Evolutionary conservation across 2,113 vertebrate species (phyloP).

Genomic region (Corythornis vintsioides): DNA sequence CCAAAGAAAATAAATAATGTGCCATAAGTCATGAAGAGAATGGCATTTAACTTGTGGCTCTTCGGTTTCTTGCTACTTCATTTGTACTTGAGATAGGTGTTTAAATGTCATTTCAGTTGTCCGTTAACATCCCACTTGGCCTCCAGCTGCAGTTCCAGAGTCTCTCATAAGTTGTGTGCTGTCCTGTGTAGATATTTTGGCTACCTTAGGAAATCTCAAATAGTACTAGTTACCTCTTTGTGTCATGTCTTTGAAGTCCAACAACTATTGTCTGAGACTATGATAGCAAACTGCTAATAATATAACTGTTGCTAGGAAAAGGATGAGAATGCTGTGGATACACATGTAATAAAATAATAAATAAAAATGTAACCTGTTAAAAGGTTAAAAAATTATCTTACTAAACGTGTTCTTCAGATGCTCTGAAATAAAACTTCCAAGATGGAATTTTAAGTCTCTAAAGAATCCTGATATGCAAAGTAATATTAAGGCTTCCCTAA

Average conservation of each 20-base stretch:
- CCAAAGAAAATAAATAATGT: too few relatives aligned
- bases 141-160: background rate
- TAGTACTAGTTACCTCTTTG: background rate
- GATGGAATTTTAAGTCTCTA: background rate
- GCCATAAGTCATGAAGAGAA: background rate
- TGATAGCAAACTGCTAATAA: background rate
- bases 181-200: background rate
- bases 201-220: background rate
- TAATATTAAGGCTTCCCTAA: background rate
- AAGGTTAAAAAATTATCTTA: constrained; percentile 1
- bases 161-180: background rate
- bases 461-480: constrained; percentile 6
- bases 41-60: background rate
- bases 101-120: background rate
- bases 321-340: background rate
- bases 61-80: background rate
- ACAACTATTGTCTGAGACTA: background rate
- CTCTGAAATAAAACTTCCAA: constrained; percentile 4
- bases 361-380: background rate
- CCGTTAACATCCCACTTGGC: background rate
- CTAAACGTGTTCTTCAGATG: constrained; percentile 5
- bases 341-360: background rate
- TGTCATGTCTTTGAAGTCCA: background rate
- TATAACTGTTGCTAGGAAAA: background rate
- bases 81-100: background rate